Evolutionary conservation across 2,888 invertebrate species (phyloP), one percentile per base, ranked within the genome.

Genomic region (Enchytraeus crypticus): DNA sequence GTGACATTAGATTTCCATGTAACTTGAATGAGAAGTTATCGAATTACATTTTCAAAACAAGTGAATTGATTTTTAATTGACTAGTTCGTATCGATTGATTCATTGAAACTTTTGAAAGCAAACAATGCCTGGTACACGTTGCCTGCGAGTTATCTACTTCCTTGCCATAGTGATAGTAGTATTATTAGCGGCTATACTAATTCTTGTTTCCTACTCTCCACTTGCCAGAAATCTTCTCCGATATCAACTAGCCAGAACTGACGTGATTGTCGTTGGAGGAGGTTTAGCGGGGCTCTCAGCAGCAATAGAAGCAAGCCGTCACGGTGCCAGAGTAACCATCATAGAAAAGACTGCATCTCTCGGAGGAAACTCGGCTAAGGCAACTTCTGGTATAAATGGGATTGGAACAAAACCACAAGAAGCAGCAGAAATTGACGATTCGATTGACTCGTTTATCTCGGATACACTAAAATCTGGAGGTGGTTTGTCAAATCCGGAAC

Each of bases 341-440:
- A 56, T 65, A 23, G 66, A 66, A 27, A 66, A 66, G 47, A 65
- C 66, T 55, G 60, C 62, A 47, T 53, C 53, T 33, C 33, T 66
- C 14, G 66, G 66, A 32, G 67, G 67, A 11, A 67, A 67, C 51
- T 67, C 67, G 5, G 66, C 66, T 1, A 67, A 67, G 43, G 67
- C 65, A 27, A 66, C 65, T 14, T 64, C 63, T n/a, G 67, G 67
- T 3, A 67, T 67, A 14, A 67, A 67, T 49, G 67, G 59, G 32
- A 66, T 59, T 5, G 62, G 47, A 26, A 61, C 67, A 1, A 33
- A 53, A n/a, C 46, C 57, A 8, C 67, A 67, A 54, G n/a, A 51
- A 30, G 57, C 43, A 11, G 23, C 54, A 14, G 61, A 54, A 11
- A 61, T 67, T 18, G 51, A 34, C 3, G 67, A 66, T 61, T 51